Percentiles rank a stretch among this genome's conserved stretches.
Conservation (phyloP, 1,140 invertebrate genomes). For the Papilio dardanus region DNA sequence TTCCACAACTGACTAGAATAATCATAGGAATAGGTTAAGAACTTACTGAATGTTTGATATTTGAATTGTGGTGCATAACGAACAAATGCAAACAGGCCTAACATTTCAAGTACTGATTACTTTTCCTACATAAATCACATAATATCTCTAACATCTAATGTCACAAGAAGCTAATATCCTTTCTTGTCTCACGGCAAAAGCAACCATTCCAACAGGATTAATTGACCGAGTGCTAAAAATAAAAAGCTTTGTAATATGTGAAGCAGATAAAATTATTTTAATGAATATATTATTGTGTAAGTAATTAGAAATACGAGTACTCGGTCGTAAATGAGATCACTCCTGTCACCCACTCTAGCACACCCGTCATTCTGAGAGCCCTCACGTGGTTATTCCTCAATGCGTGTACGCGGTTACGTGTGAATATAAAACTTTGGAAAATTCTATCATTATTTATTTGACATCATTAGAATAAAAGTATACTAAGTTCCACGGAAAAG, state of each 20-base stretch:
- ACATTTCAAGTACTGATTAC: neutral
- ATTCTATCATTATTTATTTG: neutral
- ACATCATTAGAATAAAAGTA: neutral
- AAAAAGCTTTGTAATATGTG: neutral
- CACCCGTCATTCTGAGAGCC: slow-evolving; percentile 40
- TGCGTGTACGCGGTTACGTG: neutral
- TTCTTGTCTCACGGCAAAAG: neutral
- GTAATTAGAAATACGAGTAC: slow-evolving; percentile 17
- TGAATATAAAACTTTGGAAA: neutral
- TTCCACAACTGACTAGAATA: no score
- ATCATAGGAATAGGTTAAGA: no score
- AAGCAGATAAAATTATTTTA: neutral
- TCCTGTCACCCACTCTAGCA: slow-evolving; percentile 38
- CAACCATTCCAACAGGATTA: neutral
- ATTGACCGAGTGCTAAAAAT: neutral
- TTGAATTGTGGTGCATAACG: no score
- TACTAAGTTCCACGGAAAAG: neutral
- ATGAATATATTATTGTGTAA: neutral
- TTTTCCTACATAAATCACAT: neutral
- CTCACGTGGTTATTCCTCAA: slow-evolving; percentile 35
- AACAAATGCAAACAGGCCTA: no score
- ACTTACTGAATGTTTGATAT: no score
- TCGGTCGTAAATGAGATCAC: neutral
- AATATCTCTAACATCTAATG: neutral
- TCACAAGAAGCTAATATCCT: neutral